Base-by-base conservation (phyloP, 2,888 invertebrate species). In the Melieria crassipennis region DNA sequence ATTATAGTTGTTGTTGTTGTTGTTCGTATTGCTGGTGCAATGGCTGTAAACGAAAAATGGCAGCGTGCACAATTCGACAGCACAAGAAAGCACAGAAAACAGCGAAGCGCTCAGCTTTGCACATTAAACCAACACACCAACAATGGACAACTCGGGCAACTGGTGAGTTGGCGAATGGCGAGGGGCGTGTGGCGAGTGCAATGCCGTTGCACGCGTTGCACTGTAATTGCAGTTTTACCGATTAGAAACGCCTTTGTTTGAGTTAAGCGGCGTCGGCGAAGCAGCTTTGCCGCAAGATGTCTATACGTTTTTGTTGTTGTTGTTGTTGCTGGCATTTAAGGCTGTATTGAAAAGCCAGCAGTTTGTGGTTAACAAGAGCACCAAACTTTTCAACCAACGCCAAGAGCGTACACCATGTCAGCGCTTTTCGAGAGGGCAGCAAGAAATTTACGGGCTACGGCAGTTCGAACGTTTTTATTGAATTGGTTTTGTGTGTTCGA, bases 201-300 rank as follows among this genome's bases (percentile, higher is more conserved):
- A 30, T 30, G 30, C 30, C 30, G 30, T 10, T 10, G 46, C 16
- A 46, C 56, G 9, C 58, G 47, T 47, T 65, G 68, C 61, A 69
- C 72, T 70, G 75, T 74, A 75, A 74, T 72, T 75, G 74, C 72
- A 74, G 74, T 75, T 73, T 76, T 74, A 64, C 70, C 70, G 74
- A 76, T 75, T 75, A 67, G 70, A 47, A 70, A 76, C 63, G 71
- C 70, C 73, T 74, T 73, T 76, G 66, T 66, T 66, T 66, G 30
- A 42, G 47, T 66, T 66, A 66, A 66, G 66, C 58, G 66, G 57
- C 52, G 66, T 66, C 58, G 58, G 58, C 30, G 30, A 30, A 30
- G 30, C 58, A 58, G 66, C 66, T 57, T 47, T 48, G 58, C 48
- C 58, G 57, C 30, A 30, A 30, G 30, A 30, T 30, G 30, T 30